Conservation (phyloP, 2,888 invertebrate genomes). For the Drosophila kanekoi region DNA sequence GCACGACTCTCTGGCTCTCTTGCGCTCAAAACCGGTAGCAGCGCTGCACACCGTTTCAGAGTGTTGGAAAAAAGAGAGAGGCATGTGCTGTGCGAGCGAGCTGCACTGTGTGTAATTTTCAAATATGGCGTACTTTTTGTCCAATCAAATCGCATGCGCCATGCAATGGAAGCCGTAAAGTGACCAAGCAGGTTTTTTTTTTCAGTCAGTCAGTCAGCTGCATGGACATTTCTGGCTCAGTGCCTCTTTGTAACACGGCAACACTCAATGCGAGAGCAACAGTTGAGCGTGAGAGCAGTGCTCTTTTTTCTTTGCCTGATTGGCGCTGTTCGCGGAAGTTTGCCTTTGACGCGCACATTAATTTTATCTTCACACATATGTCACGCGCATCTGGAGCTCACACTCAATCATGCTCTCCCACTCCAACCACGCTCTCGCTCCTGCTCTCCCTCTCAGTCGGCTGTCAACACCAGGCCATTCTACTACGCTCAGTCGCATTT, state of each 20-base stretch:
- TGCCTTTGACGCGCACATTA: constrained; percentile 74
- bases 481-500: constrained; percentile 65
- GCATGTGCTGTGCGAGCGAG: constrained; percentile 63
- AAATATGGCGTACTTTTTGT: constrained; percentile 85
- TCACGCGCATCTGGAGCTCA: constrained; percentile 61
- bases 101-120: constrained; percentile 78
- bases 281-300: constrained; percentile 59
- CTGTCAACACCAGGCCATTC: constrained; percentile 72
- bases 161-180: constrained; percentile 71
- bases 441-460: constrained; percentile 33
- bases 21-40: constrained; percentile 65
- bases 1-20: constrained; percentile 24
- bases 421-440: not conserved
- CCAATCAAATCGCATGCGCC: constrained; percentile 85
- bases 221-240: constrained; percentile 33
- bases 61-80: constrained; percentile 44
- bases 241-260: constrained; percentile 67
- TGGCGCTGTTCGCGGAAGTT: constrained; percentile 60
- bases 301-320: constrained; percentile 40
- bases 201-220: constrained; percentile 41
- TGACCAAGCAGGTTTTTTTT: constrained; percentile 58
- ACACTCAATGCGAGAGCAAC: constrained; percentile 73
- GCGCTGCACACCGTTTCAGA: constrained; percentile 37
- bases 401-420: constrained; percentile 32
- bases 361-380: constrained; percentile 80